These are phyloP conservation scores for Phoxinus phoxinus DNA, from an alignment of 2,113 vertebrate genomes.

Conservation along the genomic window DNA sequence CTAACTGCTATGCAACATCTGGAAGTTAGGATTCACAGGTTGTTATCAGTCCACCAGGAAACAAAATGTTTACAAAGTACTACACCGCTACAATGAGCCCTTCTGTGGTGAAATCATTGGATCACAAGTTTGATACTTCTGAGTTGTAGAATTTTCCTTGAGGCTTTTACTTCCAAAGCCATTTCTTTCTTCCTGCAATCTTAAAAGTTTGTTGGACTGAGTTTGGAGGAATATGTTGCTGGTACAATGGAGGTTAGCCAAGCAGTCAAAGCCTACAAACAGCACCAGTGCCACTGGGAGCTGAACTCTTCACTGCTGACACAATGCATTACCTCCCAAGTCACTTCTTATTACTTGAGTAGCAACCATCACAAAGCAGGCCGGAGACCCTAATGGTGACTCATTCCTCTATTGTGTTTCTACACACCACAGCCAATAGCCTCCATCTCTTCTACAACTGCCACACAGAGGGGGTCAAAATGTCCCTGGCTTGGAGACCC, in stretches of 20 bases:
- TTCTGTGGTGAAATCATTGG: background rate
- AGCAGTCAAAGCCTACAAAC: background rate
- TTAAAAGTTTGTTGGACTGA: slow-evolving; percentile 5
- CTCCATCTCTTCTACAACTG: slow-evolving; percentile 1
- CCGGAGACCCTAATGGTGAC: background rate
- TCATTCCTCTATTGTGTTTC: slow-evolving; percentile 15
- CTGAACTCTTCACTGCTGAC: slow-evolving; percentile 23
- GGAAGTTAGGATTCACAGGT: background rate
- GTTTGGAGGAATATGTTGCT: background rate
- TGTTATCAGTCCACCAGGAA: background rate
- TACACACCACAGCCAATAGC: slow-evolving; percentile 9
- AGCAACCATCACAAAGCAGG: background rate
- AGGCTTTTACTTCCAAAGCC: slow-evolving; percentile 33
- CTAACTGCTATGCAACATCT: background rate
- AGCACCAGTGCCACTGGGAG: slow-evolving; percentile 2
- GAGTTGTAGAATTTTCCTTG: background rate
- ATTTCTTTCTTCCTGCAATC: background rate
- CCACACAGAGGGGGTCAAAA: slow-evolving; percentile 1
- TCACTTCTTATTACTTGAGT: slow-evolving; percentile 30
- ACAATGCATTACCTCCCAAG: slow-evolving; percentile 25
- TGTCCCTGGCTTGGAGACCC: background rate
- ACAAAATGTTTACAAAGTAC: background rate
- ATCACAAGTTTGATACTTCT: background rate
- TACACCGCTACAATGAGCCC: background rate
- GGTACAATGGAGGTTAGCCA: background rate